These are phyloP conservation scores for Anoplolepis gracilipes DNA, from an alignment of 1,140 invertebrate genomes.

Conservation along the genomic window DNA sequence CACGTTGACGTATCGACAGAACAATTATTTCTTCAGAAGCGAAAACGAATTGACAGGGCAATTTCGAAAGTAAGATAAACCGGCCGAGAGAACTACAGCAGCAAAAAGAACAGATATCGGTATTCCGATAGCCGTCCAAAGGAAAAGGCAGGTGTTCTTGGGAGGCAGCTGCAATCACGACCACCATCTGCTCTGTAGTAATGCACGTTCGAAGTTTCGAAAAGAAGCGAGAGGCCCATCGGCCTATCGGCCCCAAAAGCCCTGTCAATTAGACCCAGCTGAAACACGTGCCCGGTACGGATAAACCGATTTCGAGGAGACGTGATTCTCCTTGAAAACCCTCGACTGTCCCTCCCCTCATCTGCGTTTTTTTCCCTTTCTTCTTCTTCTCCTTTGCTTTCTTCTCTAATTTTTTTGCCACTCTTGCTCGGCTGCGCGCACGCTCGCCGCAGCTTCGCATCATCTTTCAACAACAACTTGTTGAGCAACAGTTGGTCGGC, in stretches of 20 bases:
- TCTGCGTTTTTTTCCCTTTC: constrained; percentile 36
- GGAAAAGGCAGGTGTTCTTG: constrained; percentile 76
- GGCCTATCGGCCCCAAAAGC: constrained; percentile 57
- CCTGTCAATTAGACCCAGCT: constrained; percentile 74
- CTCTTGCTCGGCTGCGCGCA: constrained; percentile 22
- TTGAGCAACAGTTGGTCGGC: constrained; percentile 71
- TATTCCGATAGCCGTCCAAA: constrained; percentile 70
- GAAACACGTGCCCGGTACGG: constrained; percentile 76
- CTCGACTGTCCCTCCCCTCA: constrained; percentile 1
- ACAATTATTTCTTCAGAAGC: constrained; percentile 48
- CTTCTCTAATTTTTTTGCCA: not conserved
- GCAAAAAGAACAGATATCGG: constrained; percentile 65
- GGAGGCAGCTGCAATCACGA: constrained; percentile 79
- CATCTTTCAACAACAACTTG: constrained; percentile 65
- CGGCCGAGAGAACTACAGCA: not conserved
- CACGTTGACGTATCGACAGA: not conserved
- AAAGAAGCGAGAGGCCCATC: constrained; percentile 64
- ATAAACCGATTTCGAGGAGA: constrained; percentile 66
- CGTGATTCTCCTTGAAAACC: constrained; percentile 57
- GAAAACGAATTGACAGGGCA: not conserved
- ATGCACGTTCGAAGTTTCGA: constrained; percentile 70
- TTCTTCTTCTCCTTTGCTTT: constrained; percentile 10
- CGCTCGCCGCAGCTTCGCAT: constrained; percentile 49
- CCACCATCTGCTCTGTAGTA: constrained; percentile 77
- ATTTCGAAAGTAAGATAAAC: constrained; percentile 31